phyloP scores from a whole-genome alignment of 2,113 vertebrate species.

The Pseudonaja textilis region DNA sequence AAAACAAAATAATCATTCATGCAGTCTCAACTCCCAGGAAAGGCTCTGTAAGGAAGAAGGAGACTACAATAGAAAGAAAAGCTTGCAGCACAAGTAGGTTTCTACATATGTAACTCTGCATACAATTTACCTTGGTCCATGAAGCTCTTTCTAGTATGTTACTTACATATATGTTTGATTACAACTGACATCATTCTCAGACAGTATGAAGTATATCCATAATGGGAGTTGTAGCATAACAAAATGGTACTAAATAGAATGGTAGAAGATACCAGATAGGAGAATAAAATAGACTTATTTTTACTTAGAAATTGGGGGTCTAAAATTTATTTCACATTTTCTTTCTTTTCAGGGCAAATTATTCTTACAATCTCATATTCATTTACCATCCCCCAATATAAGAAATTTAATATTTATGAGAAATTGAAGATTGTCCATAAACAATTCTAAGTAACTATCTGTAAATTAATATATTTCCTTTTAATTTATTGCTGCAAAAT shows the following conservation, averaged over 20 bases:
- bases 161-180: neutral
- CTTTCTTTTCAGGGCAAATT: neutral
- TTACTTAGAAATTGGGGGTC: neutral
- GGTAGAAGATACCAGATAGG: neutral
- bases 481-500: neutral
- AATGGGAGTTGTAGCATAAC: neutral
- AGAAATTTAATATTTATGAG: neutral
- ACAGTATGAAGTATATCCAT: neutral
- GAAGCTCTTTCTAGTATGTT: neutral
- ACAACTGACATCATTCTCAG: neutral
- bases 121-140: neutral
- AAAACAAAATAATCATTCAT: neutral
- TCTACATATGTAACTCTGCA: neutral
- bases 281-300: neutral
- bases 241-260: neutral
- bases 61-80: neutral
- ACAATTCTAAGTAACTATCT: neutral
- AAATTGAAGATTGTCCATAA: neutral
- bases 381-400: neutral
- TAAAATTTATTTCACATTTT: neutral
- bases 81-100: neutral
- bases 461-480: neutral
- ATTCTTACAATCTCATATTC: neutral
- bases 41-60: neutral
- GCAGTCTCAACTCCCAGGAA: neutral